A percentile compares a stretch with the other conserved stretches of the same genome.
Conservation (phyloP, 2,113 vertebrate species). For the Rhinolophus sinicus region DNA sequence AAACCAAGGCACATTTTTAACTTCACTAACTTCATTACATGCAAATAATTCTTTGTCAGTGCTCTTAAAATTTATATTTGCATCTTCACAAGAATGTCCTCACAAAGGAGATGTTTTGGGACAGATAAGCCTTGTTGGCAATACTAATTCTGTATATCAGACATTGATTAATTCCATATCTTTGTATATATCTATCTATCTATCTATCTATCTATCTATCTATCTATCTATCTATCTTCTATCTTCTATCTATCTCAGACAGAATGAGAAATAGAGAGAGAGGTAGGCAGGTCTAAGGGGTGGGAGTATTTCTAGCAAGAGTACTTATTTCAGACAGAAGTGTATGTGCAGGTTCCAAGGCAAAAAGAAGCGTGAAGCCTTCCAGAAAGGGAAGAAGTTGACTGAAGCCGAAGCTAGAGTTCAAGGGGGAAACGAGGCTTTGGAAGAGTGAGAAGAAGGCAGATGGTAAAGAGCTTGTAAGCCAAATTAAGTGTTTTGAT, state of each 20-base stretch:
- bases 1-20: background rate
- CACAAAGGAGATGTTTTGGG: conserved; percentile 35
- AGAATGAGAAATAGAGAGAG: background rate
- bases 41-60: background rate
- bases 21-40: background rate
- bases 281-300: background rate
- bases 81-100: background rate
- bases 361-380: background rate
- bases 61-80: conserved; percentile 20
- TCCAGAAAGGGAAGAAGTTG: background rate
- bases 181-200: background rate
- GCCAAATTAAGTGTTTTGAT: conserved; percentile 44
- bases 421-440: conserved; percentile 11
- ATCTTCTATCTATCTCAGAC: background rate
- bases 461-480: conserved; percentile 41
- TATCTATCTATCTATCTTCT: too few relatives aligned
- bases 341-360: background rate
- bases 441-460: conserved; percentile 30
- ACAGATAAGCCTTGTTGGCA: background rate
- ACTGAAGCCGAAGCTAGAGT: background rate
- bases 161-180: background rate
- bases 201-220: too few relatives aligned
- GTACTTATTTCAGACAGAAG: background rate
- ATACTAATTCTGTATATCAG: background rate
- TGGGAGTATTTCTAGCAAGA: background rate